Conservation (phyloP, 1,140 invertebrate genomes). For the Drosophila athabasca region DNA sequence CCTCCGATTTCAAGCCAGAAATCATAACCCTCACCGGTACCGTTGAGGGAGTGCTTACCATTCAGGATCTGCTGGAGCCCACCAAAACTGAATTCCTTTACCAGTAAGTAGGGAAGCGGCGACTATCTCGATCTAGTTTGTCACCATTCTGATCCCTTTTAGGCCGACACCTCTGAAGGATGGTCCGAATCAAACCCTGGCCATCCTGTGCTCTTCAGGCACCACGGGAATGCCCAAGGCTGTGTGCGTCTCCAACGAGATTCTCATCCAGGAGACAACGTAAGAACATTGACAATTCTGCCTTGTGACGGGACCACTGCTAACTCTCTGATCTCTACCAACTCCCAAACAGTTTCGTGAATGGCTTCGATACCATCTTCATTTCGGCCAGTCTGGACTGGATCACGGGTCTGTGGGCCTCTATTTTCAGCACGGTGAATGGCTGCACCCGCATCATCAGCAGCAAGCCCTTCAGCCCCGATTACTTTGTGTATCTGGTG, state of each 20-base stretch:
- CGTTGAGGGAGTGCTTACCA: slow-evolving; percentile 42
- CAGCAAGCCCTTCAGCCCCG: slow-evolving; percentile 47
- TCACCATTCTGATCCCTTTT: neutral
- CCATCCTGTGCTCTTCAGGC: slow-evolving; percentile 86
- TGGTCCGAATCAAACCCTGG: slow-evolving; percentile 59
- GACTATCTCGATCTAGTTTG: neutral
- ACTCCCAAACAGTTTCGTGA: slow-evolving; percentile 31
- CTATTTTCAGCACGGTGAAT: slow-evolving; percentile 35
- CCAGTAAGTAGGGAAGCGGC: slow-evolving; percentile 37
- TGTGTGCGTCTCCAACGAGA: slow-evolving; percentile 87
- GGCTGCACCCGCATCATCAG: slow-evolving; percentile 59
- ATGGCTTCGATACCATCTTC: slow-evolving; percentile 25
- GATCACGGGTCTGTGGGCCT: slow-evolving; percentile 52
- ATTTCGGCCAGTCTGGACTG: slow-evolving; percentile 58
- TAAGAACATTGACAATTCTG: slow-evolving; percentile 15
- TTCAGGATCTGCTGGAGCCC: slow-evolving; percentile 58
- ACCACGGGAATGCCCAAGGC: slow-evolving; percentile 92
- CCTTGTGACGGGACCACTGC: neutral
- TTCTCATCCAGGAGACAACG: slow-evolving; percentile 25
- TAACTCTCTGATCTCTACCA: neutral
- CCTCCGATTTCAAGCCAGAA: slow-evolving; percentile 33
- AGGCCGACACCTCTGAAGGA: slow-evolving; percentile 49
- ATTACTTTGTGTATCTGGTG: slow-evolving; percentile 52
- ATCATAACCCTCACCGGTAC: slow-evolving; percentile 48
- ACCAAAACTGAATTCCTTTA: slow-evolving; percentile 56